These are phyloP conservation scores for Atta colombica DNA, from an alignment of 1,140 invertebrate genomes.

Conservation along the genomic window DNA sequence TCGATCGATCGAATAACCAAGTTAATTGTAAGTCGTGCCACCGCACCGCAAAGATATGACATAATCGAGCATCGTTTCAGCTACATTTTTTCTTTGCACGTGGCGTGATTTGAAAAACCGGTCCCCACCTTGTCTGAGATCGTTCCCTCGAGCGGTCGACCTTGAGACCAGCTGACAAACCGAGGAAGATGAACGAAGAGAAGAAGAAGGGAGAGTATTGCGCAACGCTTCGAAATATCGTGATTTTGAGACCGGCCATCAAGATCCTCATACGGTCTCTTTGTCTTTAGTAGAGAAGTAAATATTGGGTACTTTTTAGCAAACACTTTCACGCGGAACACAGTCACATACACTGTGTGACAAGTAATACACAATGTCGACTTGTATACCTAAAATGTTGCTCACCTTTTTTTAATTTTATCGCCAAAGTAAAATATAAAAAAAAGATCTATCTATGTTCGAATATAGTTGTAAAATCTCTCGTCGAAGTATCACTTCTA, in stretches of 20 bases:
- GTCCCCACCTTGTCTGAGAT: slow-evolving; percentile 69
- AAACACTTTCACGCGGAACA: no score
- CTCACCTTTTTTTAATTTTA: no score
- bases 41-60: slow-evolving; percentile 6
- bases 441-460: no score
- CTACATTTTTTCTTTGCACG: slow-evolving; percentile 56
- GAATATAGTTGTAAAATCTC: no score
- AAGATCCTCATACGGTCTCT: slow-evolving; percentile 48
- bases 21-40: not conserved
- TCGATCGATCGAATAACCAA: not conserved
- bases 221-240: slow-evolving; percentile 74
- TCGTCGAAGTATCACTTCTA: no score
- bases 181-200: slow-evolving; percentile 61
- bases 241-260: slow-evolving; percentile 58
- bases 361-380: no score
- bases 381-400: no score
- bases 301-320: not conserved
- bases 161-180: slow-evolving; percentile 80
- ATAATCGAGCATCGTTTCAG: slow-evolving; percentile 44
- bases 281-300: slow-evolving; percentile 48
- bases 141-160: slow-evolving; percentile 70
- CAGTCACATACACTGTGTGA: no score
- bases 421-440: no score
- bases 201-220: slow-evolving; percentile 43
- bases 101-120: slow-evolving; percentile 54